Conservation (phyloP, 2,113 vertebrate species). For the Ancistrus triradiatus region DNA sequence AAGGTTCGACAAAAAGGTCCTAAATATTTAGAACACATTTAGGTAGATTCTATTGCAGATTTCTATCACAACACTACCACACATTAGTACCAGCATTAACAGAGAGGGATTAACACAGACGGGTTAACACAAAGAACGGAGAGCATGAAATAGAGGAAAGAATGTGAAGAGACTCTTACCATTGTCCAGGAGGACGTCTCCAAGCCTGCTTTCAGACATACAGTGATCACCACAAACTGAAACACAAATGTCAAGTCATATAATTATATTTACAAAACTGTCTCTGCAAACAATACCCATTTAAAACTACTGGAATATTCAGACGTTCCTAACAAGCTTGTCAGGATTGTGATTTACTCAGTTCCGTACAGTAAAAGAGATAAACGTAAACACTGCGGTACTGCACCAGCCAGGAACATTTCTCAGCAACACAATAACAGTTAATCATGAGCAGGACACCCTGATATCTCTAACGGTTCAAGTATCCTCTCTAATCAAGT, state of each 20-base stretch:
- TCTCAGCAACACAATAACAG: background rate
- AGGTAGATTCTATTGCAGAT: no score
- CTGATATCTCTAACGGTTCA: conserved; percentile 18
- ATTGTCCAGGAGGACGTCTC: conserved; percentile 96
- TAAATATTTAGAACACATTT: no score
- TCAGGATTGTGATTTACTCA: no score
- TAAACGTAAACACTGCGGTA: no score
- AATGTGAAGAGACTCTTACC: conserved; percentile 68
- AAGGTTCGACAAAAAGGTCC: no score
- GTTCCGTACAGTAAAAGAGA: no score
- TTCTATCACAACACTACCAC: background rate
- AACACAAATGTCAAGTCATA: conserved; percentile 47
- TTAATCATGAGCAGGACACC: conserved; percentile 15
- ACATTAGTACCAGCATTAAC: background rate
- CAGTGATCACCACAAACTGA: conserved; percentile 98
- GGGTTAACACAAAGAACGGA: conserved; percentile 19
- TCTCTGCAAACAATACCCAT: no score
- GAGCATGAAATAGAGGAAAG: conserved; percentile 21
- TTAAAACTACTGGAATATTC: no score
- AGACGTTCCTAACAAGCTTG: no score
- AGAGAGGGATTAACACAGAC: background rate
- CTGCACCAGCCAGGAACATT: background rate
- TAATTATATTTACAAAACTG: no score
- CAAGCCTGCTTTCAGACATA: conserved; percentile 95
- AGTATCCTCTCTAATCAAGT: background rate